phyloP scores from a whole-genome alignment of 2,113 vertebrate genomes.

The Pangasianodon hypophthalmus region DNA sequence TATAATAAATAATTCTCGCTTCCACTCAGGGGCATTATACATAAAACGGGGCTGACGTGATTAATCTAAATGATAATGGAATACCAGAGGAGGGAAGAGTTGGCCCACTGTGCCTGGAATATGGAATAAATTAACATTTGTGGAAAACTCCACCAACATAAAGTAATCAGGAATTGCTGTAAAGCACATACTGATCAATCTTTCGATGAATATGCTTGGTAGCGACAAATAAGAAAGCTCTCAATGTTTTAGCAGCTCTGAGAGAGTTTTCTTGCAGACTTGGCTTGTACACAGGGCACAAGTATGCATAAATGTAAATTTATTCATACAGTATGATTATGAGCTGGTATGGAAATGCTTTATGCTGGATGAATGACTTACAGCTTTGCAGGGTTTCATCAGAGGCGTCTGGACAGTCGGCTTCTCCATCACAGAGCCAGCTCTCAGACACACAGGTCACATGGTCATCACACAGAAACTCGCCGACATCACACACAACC shows the following conservation, averaged over 20 bases:
- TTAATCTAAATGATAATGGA: constrained; percentile 75
- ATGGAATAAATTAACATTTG: constrained; percentile 64
- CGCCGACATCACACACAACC: constrained; percentile 83
- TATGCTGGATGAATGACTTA: constrained; percentile 77
- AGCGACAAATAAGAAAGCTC: constrained; percentile 14
- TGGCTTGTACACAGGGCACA: not conserved
- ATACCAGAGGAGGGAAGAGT: constrained; percentile 70
- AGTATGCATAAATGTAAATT: not conserved
- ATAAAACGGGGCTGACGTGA: constrained; percentile 73
- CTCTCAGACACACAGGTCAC: constrained; percentile 85
- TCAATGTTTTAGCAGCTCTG: not conserved
- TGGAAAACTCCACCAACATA: constrained; percentile 39
- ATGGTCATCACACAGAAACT: constrained; percentile 87
- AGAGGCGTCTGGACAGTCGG: constrained; percentile 88
- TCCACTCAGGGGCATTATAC: constrained; percentile 72
- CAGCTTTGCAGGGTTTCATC: constrained; percentile 84
- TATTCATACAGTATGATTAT: not conserved
- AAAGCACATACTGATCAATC: constrained; percentile 37
- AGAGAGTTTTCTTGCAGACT: not conserved
- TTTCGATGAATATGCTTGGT: constrained; percentile 34
- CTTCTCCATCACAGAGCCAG: constrained; percentile 94
- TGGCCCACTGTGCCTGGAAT: constrained; percentile 62
- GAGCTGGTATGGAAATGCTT: constrained; percentile 36
- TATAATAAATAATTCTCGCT: constrained; percentile 68
- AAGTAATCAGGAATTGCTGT: constrained; percentile 22